Percentiles rank a stretch among this genome's conserved stretches.
Conservation (phyloP, 2,113 vertebrate genomes). For the Rhynchomys soricoides region DNA sequence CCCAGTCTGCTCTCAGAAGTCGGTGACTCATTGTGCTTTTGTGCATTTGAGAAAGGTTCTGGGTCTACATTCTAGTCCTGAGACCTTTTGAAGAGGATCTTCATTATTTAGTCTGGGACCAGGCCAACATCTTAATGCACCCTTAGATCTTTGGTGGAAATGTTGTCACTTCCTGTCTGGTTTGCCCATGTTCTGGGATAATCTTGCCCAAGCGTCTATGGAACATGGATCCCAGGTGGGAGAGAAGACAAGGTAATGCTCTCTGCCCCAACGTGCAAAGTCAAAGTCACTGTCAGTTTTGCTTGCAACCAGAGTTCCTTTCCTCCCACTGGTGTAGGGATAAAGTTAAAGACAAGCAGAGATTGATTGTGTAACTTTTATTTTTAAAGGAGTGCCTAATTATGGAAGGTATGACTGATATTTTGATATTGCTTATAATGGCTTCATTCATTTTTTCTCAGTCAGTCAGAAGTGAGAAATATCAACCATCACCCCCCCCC, state of each 20-base stretch:
- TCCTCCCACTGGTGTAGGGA: background rate
- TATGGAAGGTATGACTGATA: slow-evolving; percentile 61
- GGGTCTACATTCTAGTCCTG: background rate
- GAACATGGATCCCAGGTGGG: slow-evolving; percentile 45
- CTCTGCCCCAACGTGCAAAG: background rate
- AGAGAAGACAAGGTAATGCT: background rate
- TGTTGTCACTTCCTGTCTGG: background rate
- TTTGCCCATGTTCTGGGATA: background rate
- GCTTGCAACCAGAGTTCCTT: slow-evolving; percentile 14
- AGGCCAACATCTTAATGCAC: background rate
- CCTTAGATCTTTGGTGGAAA: background rate
- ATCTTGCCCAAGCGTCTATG: background rate
- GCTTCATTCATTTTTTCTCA: slow-evolving; percentile 51
- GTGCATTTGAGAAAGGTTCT: slow-evolving; percentile 12
- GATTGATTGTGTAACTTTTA: slow-evolving; percentile 42
- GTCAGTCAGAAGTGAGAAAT: slow-evolving; percentile 53
- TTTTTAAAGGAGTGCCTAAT: slow-evolving; percentile 67
- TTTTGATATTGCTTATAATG: slow-evolving; percentile 63
- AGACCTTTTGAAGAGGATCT: background rate
- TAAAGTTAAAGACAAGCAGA: slow-evolving; percentile 56
- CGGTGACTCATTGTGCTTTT: background rate
- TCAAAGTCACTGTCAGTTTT: background rate
- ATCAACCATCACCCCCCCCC: background rate
- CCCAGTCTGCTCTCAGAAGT: background rate
- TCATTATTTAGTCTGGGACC: background rate